A percentile compares a stretch with the other conserved stretches of the same genome.
Conservation (phyloP, 2,113 vertebrate species). For the Anolis carolinensis region DNA sequence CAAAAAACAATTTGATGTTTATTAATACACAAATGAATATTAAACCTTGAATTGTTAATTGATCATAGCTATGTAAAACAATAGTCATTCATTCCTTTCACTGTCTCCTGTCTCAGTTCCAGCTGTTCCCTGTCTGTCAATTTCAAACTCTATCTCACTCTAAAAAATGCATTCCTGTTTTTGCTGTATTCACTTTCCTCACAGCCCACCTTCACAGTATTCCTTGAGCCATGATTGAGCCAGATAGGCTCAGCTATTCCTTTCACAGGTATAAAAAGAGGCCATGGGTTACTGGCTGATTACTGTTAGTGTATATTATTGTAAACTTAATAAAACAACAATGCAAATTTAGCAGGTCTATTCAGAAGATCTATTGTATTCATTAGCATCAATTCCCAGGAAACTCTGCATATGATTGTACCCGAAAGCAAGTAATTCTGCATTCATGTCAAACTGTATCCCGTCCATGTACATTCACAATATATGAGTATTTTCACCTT, state of each 20-base stretch:
- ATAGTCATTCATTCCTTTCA: no score
- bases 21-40: no score
- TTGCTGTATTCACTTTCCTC: no score
- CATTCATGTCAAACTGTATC: conserved; percentile 44
- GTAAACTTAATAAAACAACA: background rate
- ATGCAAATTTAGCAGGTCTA: background rate
- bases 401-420: background rate
- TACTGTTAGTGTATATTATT: background rate
- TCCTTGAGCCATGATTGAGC: no score
- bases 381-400: background rate
- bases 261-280: background rate
- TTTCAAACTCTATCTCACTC: no score
- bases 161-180: no score
- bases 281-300: background rate
- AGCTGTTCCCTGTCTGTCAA: no score
- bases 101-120: no score
- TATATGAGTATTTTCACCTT: conserved; percentile 45
- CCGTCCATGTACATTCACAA: background rate
- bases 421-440: conserved; percentile 39
- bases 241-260: background rate
- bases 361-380: background rate
- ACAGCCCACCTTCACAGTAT: no score
- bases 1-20: no score
- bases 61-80: no score
- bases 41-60: no score